These are phyloP conservation scores for Cryptoprocta ferox DNA, from an alignment of 2,797 vertebrate genomes.

Conservation along the genomic window DNA sequence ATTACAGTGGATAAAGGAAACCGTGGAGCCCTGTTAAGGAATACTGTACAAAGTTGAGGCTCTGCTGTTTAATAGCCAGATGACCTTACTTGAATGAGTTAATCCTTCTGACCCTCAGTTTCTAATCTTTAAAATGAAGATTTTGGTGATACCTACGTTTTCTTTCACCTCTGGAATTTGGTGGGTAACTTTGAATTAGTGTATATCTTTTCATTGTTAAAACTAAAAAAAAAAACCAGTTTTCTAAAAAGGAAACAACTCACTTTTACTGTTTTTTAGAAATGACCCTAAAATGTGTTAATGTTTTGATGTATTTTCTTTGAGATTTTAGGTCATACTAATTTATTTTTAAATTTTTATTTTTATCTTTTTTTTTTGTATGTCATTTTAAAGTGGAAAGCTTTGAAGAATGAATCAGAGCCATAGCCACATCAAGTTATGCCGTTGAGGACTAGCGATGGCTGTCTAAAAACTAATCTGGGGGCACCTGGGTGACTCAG, in stretches of 20 bases:
- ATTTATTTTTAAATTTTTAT: background rate
- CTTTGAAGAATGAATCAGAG: constrained; percentile 20
- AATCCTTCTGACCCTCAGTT: background rate
- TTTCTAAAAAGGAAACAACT: background rate
- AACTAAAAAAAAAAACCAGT: background rate
- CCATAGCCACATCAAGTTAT: background rate
- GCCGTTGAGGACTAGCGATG: background rate
- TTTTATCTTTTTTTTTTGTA: background rate
- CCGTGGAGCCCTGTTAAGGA: background rate
- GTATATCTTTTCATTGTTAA: constrained; percentile 35
- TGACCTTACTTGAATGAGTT: background rate
- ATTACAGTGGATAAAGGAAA: background rate
- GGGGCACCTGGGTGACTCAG: no score
- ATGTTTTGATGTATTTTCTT: constrained; percentile 1
- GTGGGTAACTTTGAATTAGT: constrained; percentile 19
- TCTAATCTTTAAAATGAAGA: constrained; percentile 1
- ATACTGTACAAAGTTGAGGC: background rate
- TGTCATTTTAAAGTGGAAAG: constrained; percentile 5
- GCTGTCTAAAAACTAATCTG: background rate
- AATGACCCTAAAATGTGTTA: background rate
- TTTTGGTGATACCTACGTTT: background rate
- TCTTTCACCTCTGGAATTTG: background rate
- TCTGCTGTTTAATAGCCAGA: background rate
- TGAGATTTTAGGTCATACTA: background rate
- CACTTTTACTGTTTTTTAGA: background rate